Percentiles rank a stretch among this genome's conserved stretches.
Conservation (phyloP, 2,113 vertebrate genomes). For the Motacilla alba region DNA sequence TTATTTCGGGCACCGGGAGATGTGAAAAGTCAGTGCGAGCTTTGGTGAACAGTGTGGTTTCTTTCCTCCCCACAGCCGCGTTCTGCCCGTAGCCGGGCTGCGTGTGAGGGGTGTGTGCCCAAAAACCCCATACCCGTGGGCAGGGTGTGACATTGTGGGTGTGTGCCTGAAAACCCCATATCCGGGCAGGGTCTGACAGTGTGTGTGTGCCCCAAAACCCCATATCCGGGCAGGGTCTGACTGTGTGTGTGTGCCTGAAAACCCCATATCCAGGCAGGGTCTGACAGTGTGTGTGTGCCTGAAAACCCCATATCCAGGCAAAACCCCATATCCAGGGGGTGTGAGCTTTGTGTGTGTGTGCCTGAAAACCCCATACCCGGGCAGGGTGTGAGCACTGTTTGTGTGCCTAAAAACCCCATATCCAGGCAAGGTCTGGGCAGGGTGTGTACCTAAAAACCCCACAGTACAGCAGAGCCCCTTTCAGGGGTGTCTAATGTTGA, state of each 20-base stretch:
- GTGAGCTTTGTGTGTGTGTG: neutral
- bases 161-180: too few relatives aligned
- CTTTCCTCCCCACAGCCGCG: rapidly evolving
- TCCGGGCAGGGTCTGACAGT: neutral
- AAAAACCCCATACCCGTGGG: too few relatives aligned
- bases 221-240: neutral
- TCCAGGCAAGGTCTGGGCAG: too few relatives aligned
- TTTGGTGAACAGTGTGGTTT: rapidly evolving
- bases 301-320: neutral
- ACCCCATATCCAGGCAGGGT: rapidly evolving
- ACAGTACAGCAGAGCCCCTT: rapidly evolving
- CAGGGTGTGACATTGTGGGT: too few relatives aligned
- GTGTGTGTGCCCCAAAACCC: neutral
- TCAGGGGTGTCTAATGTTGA: rapidly evolving
- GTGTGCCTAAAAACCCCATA: too few relatives aligned
- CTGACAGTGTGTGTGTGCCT: neutral
- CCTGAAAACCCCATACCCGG: neutral
- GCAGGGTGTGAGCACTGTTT: neutral
- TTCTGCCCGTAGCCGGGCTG: neutral
- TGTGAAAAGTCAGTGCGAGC: rapidly evolving
- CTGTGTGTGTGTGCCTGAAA: neutral
- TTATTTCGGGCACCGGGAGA: neutral
- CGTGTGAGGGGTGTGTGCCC: too few relatives aligned
- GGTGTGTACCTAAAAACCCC: neutral
- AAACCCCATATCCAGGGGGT: too few relatives aligned